These are phyloP conservation scores for Prionailurus bengalensis DNA, from an alignment of 2,113 vertebrate genomes.

Conservation along the genomic window DNA sequence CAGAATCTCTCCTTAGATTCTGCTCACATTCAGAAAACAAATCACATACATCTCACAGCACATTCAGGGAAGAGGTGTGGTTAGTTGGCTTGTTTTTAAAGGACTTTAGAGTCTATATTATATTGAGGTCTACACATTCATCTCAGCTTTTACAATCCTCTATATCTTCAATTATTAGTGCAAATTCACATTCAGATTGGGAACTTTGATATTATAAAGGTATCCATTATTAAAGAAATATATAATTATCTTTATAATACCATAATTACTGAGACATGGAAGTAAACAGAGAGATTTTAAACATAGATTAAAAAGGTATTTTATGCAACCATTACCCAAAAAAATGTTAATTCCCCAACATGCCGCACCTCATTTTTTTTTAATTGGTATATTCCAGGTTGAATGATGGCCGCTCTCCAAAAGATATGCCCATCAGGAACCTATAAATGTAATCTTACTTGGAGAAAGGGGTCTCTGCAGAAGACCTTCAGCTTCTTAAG, in stretches of 20 bases:
- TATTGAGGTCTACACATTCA: not conserved
- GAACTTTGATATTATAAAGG: not conserved
- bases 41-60: not conserved
- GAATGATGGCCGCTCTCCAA: not conserved
- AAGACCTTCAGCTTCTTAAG: not conserved
- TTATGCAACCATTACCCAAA: not conserved
- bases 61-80: not conserved
- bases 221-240: conserved; percentile 46
- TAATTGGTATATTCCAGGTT: not conserved
- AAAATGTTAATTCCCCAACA: conserved; percentile 3
- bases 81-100: conserved; percentile 9
- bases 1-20: not conserved
- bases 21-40: not conserved
- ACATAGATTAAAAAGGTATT: conserved; percentile 29
- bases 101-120: not conserved
- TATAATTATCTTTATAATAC: not conserved
- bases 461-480: not conserved
- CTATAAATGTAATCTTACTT: not conserved
- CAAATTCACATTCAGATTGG: not conserved
- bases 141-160: not conserved
- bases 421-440: not conserved
- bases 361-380: not conserved
- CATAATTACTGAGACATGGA: conserved; percentile 21
- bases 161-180: not conserved
- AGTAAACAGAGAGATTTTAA: conserved; percentile 43